Evolutionary conservation across 2,888 invertebrate genomes (phyloP).

Genomic region (Agrotis clavis): DNA sequence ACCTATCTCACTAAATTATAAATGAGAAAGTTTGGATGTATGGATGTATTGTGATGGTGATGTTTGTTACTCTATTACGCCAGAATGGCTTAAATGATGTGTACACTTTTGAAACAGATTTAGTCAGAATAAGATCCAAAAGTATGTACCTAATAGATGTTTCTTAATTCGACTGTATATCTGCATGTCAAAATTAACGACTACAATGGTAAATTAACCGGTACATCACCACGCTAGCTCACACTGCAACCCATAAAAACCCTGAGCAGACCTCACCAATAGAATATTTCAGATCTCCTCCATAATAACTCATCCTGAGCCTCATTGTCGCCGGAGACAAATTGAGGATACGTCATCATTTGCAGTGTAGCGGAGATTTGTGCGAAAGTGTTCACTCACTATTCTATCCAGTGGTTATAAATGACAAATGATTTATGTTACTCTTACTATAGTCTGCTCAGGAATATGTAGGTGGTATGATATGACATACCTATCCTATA

Average conservation of each 20-base stretch:
- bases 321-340: constrained; percentile 59
- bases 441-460: neutral
- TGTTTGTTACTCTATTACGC: too few relatives aligned
- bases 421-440: constrained; percentile 19
- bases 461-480: neutral
- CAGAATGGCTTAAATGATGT: too few relatives aligned
- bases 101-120: too few relatives aligned
- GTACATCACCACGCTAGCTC: neutral
- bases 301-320: constrained; percentile 55
- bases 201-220: neutral
- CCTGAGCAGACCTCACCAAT: constrained; percentile 16
- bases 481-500: neutral
- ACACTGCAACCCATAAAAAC: constrained; percentile 12
- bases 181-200: too few relatives aligned
- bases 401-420: constrained; percentile 1
- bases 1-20: too few relatives aligned
- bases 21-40: too few relatives aligned
- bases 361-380: constrained; percentile 37
- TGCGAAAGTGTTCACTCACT: constrained; percentile 39
- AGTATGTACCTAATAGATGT: too few relatives aligned
- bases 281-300: constrained; percentile 44
- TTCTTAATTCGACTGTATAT: too few relatives aligned
- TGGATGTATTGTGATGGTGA: too few relatives aligned
- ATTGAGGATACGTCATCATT: constrained; percentile 59
- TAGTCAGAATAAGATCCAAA: too few relatives aligned